Base-by-base conservation (phyloP, 2,113 vertebrate species). In the Hirundichthys speculiger region DNA sequence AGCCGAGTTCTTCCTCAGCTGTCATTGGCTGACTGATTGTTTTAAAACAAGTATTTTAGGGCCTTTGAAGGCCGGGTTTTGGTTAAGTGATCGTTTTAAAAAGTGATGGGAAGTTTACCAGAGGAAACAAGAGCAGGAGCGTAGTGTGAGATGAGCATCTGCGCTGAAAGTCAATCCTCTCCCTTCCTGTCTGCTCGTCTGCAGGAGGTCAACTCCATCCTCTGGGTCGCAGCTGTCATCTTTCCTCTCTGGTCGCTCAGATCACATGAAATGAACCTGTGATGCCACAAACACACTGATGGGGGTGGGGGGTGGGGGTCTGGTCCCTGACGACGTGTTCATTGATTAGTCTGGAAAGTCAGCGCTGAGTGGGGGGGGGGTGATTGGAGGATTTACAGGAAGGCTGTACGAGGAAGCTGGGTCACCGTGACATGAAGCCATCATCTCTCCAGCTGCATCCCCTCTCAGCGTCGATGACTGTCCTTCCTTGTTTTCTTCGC, bases 261-360 rank as follows among this genome's bases (percentile, higher is more conserved):
- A 85, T 82, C 82, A 71, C 63, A 84, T 61, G 40, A 47, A 64
- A 69, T 49, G 56, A 72, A 65, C 53, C 64, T 58, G 50, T 12
- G n/a, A 81, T 53, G 25, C 39, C 54, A 14, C 65, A 55, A 46
- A 70, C 58, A 61, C 13, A 5, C 53, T 58, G 74, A 68, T 52
- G 67, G 72, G 70, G n/a, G 75, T 34, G 30, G 30, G 11, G 9
- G 30, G 30, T 34, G 30, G 30, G 30, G 30, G 27, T 3, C 4
- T 41, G 30, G 48, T 63, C 70, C 63, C 50, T 69, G 67, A 76
- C 68, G 21, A 49, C 59, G 54, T 79, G 54, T 63, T 69, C 82
- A 86, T 87, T 85, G 88, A 90, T 87, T 71, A 77, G 82, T 83
- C 60, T 71, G 61, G 69, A 78, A 79, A 77, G 79, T 80, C 73